phyloP scores from a whole-genome alignment of 2,797 vertebrate species.

The Scyliorhinus canicula region DNA sequence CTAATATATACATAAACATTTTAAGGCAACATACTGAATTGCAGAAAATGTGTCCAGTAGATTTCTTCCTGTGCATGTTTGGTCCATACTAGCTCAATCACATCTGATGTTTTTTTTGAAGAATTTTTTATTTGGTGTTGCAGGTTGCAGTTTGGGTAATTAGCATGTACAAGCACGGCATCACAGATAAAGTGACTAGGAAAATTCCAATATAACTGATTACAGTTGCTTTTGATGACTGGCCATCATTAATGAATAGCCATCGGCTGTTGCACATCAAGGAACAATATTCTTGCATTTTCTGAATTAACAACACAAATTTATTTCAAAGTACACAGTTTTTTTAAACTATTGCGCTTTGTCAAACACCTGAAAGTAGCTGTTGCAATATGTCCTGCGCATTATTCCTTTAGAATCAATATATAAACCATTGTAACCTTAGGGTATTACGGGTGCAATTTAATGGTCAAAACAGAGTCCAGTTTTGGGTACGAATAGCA shows the following conservation, averaged over 20 bases:
- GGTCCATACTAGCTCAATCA: neutral
- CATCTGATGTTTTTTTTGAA: neutral
- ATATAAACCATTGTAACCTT: neutral
- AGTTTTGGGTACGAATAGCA: no score
- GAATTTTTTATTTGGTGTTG: neutral
- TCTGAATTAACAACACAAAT: neutral
- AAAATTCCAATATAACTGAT: neutral
- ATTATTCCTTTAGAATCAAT: neutral
- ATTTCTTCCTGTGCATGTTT: neutral
- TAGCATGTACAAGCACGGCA: neutral
- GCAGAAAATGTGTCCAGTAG: neutral
- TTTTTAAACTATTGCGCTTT: neutral
- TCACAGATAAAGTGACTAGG: neutral
- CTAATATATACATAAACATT: neutral
- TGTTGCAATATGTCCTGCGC: neutral
- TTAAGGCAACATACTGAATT: neutral
- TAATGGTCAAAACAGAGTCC: no score
- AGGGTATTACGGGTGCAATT: neutral
- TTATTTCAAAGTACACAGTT: neutral
- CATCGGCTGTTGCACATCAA: neutral
- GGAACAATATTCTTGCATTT: neutral
- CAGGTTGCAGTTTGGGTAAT: neutral
- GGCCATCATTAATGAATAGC: neutral
- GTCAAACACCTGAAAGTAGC: neutral
- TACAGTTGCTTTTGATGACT: neutral